Percentiles rank a stretch among this genome's conserved stretches.
phyloP scores from a whole-genome alignment of 2,113 vertebrate species.

The Xiphorhynchus elegans region DNA sequence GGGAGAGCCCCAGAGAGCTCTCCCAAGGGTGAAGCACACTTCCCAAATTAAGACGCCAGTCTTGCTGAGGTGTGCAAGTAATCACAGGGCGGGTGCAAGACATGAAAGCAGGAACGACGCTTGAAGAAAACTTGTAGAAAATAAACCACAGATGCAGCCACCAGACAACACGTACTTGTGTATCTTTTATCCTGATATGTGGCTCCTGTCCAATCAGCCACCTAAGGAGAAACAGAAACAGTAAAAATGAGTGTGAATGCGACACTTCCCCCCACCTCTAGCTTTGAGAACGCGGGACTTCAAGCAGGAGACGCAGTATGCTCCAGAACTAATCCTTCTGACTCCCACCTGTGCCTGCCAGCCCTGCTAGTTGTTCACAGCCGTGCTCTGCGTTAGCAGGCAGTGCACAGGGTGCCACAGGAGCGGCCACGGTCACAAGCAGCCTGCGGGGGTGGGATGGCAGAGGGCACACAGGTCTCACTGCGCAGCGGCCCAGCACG shows the following conservation, averaged over 20 bases:
- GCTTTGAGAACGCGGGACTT: rapidly evolving
- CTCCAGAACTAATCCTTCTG: not conserved
- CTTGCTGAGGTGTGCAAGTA: not conserved
- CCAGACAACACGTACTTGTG: slow-evolving; percentile 84
- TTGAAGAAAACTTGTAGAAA: not conserved
- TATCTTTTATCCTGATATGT: slow-evolving; percentile 99
- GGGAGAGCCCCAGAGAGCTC: not conserved
- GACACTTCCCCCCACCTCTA: too few species aligned
- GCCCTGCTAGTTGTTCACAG: not conserved
- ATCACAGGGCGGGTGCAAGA: not conserved
- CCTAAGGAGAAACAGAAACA: slow-evolving; percentile 72
- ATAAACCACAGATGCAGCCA: not conserved
- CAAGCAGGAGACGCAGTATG: rapidly evolving
- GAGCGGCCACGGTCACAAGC: rapidly evolving
- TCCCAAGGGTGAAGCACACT: not conserved
- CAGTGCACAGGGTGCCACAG: too few species aligned
- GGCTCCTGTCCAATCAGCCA: slow-evolving; percentile 97
- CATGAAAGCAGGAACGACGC: not conserved
- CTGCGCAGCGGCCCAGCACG: not conserved
- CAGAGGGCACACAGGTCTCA: rapidly evolving
- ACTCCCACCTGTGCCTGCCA: not conserved
- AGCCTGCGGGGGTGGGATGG: rapidly evolving
- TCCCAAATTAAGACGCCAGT: not conserved
- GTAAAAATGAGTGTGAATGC: not conserved
- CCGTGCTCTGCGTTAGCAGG: rapidly evolving